Evolutionary conservation across 1,140 invertebrate species (phyloP), one percentile per base, ranked within the genome.

Genomic region (Cydia splendana): DNA sequence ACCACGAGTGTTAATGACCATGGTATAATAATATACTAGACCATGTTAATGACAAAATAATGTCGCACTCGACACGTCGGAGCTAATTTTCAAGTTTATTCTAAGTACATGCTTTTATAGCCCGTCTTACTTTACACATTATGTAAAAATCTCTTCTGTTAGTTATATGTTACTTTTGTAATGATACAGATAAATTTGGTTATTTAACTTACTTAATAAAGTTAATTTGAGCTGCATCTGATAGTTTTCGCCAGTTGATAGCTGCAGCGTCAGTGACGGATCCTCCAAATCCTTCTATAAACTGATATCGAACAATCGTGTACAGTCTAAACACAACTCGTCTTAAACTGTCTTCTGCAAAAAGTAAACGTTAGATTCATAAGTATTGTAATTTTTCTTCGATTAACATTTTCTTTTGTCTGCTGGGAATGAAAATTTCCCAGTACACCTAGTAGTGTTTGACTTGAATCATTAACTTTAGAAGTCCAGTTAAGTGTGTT

Each of bases 241-340:
- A 89, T 1, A 93, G 80, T 51, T 88, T 90, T 2, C 85, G 78
- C 91, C 91, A 95, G 85, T 98, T 97, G 15, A 97, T 95, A 1
- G 95, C 95, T 7, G 96, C 95, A 0, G 98, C 94, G 87, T 98
- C 98, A 0, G 98, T 99, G 75, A 98, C 97, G 4, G 98, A 97
- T 9, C 97, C 97, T 0, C 98, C 98, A 88, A 98, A 98, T 0
- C 98, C 98, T 76, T 95, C 81, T 28, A 97, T 95, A 30, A 78
- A 93, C 84, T 97, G 96, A 81, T 91, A 94, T 1, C 79, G 90
- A 20, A 80, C 86, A 2, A 84, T 84, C 42, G 93, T 80, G 34
- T 75, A 77, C 3, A 90, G 65, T 12, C 83, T 81, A 6, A 89
- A 74, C 10, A 77, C 77, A 0, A 84, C 84, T 15, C 78, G 78